Percentiles rank a stretch among this genome's conserved stretches.
Evolutionary conservation across 1,140 invertebrate species (phyloP).

Genomic region (Apis cerana): DNA sequence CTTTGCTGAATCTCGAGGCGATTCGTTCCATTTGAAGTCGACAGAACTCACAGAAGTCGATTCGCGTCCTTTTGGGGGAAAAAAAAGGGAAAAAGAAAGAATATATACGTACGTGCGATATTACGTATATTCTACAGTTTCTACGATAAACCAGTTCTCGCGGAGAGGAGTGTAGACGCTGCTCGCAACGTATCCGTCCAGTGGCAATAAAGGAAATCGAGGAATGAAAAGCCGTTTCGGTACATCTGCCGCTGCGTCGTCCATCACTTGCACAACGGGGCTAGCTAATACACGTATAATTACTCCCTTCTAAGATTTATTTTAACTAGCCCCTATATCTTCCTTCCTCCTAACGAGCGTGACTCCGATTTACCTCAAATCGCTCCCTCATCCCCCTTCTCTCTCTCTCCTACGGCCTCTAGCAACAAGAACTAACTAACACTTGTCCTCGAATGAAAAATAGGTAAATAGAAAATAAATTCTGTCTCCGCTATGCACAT

Average conservation of each 20-base stretch:
- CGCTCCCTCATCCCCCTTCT: slow-evolving; percentile 68
- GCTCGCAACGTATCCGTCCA: slow-evolving; percentile 73
- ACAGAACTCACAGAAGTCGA: too few species aligned
- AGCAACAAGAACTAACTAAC: too few species aligned
- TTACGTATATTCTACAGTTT: too few species aligned
- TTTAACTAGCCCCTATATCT: slow-evolving; percentile 81
- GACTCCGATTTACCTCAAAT: slow-evolving; percentile 77
- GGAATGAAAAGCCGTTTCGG: slow-evolving; percentile 81
- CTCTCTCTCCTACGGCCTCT: not conserved
- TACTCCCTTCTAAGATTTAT: slow-evolving; percentile 82
- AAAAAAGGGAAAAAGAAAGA: too few species aligned
- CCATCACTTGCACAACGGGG: slow-evolving; percentile 74
- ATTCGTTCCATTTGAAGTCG: too few species aligned
- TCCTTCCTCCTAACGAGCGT: slow-evolving; percentile 77
- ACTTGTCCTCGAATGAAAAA: too few species aligned
- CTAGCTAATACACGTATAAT: slow-evolving; percentile 82
- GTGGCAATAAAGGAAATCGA: slow-evolving; percentile 79
- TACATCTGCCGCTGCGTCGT: slow-evolving; percentile 81
- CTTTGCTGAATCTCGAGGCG: not conserved
- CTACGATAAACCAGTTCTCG: too few species aligned
- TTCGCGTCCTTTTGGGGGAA: too few species aligned
- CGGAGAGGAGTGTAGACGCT: slow-evolving; percentile 9
- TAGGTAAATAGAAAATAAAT: too few species aligned
- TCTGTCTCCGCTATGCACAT: too few species aligned
- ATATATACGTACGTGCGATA: too few species aligned